Evolutionary conservation across 2,797 vertebrate species (phyloP).

Genomic region (Etheostoma perlongum): DNA sequence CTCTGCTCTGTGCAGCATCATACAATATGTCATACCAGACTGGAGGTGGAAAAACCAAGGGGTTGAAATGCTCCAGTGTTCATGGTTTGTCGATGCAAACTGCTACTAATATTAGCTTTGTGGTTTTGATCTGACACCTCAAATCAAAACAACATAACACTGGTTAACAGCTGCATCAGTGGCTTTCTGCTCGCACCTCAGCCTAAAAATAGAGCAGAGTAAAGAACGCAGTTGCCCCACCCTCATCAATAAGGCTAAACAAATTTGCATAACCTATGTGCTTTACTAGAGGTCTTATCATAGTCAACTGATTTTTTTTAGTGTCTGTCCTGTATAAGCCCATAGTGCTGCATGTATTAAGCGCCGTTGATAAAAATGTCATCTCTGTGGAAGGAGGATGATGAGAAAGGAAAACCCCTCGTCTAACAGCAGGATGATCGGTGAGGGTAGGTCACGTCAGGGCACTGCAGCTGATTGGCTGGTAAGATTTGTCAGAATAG

Average conservation of each 20-base stretch:
- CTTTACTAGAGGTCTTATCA: slow-evolving; percentile 9
- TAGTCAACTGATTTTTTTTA: background rate
- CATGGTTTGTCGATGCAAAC: slow-evolving; percentile 14
- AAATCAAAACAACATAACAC: slow-evolving; percentile 29
- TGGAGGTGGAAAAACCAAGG: slow-evolving; percentile 1
- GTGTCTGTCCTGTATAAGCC: background rate
- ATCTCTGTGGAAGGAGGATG: slow-evolving; percentile 54
- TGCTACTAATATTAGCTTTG: slow-evolving; percentile 32
- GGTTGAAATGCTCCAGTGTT: background rate
- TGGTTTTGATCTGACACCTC: slow-evolving; percentile 38
- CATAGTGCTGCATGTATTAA: background rate
- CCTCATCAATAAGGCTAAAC: slow-evolving; percentile 38
- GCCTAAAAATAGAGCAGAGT: slow-evolving; percentile 62
- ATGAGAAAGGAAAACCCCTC: slow-evolving; percentile 62
- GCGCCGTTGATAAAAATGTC: slow-evolving; percentile 25
- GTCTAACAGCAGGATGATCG: slow-evolving; percentile 44
- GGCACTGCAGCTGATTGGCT: slow-evolving; percentile 56
- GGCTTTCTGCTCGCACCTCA: slow-evolving; percentile 60
- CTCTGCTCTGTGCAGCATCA: slow-evolving; percentile 35
- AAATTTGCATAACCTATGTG: slow-evolving; percentile 33
- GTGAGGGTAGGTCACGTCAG: slow-evolving; percentile 60
- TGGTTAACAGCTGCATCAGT: slow-evolving; percentile 46
- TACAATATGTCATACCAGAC: background rate
- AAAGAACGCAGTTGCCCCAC: slow-evolving; percentile 34
- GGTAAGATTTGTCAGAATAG: slow-evolving; percentile 41